These are phyloP conservation scores for Butorides virescens DNA, from an alignment of 2,113 vertebrate species.

Conservation along the genomic window DNA sequence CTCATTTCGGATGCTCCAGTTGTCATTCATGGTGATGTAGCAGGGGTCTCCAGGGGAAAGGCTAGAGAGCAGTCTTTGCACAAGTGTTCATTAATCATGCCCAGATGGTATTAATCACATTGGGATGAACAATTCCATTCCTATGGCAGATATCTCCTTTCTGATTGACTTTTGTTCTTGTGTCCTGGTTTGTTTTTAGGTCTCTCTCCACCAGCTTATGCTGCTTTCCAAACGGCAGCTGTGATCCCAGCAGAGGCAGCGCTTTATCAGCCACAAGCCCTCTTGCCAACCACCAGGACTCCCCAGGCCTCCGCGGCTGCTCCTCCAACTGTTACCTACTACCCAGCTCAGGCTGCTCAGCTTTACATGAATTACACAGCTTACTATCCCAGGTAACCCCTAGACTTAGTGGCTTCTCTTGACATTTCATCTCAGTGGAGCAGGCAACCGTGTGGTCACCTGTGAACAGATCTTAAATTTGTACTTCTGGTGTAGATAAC, in stretches of 20 bases:
- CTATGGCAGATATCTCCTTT: neutral
- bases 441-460: neutral
- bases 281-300: constrained; percentile 85
- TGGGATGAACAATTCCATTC: neutral
- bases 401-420: neutral
- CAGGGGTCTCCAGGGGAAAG: neutral
- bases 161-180: neutral
- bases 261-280: constrained; percentile 87
- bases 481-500: neutral
- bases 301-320: constrained; percentile 74
- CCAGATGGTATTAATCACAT: neutral
- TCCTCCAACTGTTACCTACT: constrained; percentile 87
- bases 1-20: neutral
- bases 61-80: neutral
- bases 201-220: constrained; percentile 91
- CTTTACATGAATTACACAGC: constrained; percentile 98
- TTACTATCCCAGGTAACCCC: constrained; percentile 91
- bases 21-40: neutral
- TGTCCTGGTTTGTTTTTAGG: constrained; percentile 71
- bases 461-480: neutral
- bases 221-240: constrained; percentile 87
- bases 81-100: neutral
- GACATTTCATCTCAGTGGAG: neutral
- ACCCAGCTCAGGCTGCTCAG: constrained; percentile 87
- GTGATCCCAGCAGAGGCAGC: constrained; percentile 85